phyloP scores from a whole-genome alignment of 2,797 vertebrate species.

The Schizopygopsis malacanthus region DNA sequence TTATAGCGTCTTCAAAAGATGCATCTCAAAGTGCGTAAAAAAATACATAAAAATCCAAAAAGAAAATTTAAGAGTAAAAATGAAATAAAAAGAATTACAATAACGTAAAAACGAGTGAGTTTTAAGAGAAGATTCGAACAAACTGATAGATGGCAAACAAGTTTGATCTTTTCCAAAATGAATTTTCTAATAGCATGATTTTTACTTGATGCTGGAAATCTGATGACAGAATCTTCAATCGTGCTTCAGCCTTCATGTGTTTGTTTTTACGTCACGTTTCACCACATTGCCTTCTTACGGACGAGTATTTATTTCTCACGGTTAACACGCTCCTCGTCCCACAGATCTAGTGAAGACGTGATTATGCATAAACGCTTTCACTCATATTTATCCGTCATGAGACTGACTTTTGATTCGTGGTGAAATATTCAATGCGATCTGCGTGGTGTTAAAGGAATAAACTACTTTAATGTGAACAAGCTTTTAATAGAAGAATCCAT shows the following conservation, averaged over 20 bases:
- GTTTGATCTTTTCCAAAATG: background rate
- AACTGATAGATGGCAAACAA: too few species aligned
- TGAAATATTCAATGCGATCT: background rate
- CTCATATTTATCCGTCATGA: background rate
- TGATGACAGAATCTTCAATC: background rate
- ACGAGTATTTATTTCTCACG: background rate
- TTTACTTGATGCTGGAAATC: background rate
- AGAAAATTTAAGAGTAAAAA: background rate
- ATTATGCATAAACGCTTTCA: background rate
- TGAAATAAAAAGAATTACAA: too few species aligned
- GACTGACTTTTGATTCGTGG: background rate
- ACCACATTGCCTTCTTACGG: constrained; percentile 55
- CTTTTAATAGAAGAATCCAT: background rate
- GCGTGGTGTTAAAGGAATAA: background rate
- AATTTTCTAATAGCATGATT: too few species aligned
- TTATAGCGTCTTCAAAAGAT: too few species aligned
- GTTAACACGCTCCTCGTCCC: constrained; percentile 26
- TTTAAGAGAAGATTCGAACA: too few species aligned
- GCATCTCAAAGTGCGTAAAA: background rate
- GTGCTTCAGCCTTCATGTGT: background rate
- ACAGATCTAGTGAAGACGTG: background rate
- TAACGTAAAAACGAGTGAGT: background rate
- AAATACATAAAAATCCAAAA: background rate
- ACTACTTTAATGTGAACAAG: background rate
- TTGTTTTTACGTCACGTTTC: background rate